Percentiles rank a stretch among this genome's conserved stretches.
phyloP scores from a whole-genome alignment of 2,797 vertebrate species.

The Odontamblyopus lacepedii region DNA sequence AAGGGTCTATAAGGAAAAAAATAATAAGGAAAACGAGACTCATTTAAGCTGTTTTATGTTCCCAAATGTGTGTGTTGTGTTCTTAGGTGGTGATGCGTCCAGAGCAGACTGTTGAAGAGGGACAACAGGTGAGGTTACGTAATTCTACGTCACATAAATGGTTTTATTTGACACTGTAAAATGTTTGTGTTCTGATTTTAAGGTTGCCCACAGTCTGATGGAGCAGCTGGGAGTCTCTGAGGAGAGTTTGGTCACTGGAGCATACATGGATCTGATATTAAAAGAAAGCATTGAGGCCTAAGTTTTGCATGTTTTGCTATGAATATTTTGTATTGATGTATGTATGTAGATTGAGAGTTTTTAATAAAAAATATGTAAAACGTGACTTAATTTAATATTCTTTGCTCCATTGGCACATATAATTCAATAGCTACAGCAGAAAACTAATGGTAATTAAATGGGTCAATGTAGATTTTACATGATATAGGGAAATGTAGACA shows the following conservation, averaged over 20 bases:
- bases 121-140: slow-evolving; percentile 61
- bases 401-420: background rate
- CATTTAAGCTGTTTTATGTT: background rate
- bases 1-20: too few species aligned
- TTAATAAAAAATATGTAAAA: background rate
- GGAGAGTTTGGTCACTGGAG: slow-evolving; percentile 78
- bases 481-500: background rate
- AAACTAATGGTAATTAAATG: background rate
- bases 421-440: background rate
- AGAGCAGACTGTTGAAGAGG: slow-evolving; percentile 76
- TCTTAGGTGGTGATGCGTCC: slow-evolving; percentile 82
- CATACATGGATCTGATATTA: slow-evolving; percentile 84
- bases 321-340: background rate
- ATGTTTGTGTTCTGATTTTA: background rate
- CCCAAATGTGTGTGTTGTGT: slow-evolving; percentile 8
- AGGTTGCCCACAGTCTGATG: slow-evolving; percentile 79
- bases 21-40: background rate
- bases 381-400: background rate
- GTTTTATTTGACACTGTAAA: background rate
- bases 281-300: slow-evolving; percentile 33
- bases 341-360: background rate
- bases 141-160: background rate
- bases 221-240: slow-evolving; percentile 69
- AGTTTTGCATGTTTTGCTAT: background rate
- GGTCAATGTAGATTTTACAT: background rate